Conservation (phyloP, 2,113 vertebrate species). For the Cavia aperea region DNA sequence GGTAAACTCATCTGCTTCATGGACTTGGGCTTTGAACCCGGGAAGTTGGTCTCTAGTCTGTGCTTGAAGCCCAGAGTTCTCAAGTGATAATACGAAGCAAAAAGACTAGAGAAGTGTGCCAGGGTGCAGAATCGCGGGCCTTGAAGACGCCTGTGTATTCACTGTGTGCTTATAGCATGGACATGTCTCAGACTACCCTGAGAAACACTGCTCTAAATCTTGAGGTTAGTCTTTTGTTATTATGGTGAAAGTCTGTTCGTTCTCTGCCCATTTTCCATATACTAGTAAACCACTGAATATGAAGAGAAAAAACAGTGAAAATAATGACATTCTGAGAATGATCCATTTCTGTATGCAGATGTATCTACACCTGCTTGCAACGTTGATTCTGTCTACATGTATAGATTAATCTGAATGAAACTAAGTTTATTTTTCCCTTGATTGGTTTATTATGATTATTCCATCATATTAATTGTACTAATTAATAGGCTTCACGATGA, state of each 20-base stretch:
- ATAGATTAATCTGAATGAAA: constrained; percentile 18
- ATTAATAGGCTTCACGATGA: neutral
- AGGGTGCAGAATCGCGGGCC: neutral
- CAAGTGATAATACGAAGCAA: neutral
- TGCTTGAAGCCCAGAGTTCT: neutral
- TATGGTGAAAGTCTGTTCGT: neutral
- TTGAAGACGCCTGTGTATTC: neutral
- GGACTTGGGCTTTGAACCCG: neutral
- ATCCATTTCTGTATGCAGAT: neutral
- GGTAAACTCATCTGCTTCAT: neutral
- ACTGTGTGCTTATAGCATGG: neutral
- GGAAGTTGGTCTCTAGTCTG: neutral
- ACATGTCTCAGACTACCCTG: neutral
- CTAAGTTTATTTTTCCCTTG: neutral
- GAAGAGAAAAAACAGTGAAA: constrained; percentile 24
- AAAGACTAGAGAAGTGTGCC: neutral
- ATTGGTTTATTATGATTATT: neutral
- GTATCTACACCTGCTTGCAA: neutral
- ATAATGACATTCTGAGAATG: neutral
- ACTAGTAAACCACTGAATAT: neutral
- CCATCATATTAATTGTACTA: neutral
- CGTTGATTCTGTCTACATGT: neutral
- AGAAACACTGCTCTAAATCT: neutral
- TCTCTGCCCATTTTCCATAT: neutral
- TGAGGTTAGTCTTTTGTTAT: neutral